Percentiles rank a stretch among this genome's conserved stretches.
phyloP scores from a whole-genome alignment of 2,113 vertebrate genomes.

The Uropsilus gracilis region DNA sequence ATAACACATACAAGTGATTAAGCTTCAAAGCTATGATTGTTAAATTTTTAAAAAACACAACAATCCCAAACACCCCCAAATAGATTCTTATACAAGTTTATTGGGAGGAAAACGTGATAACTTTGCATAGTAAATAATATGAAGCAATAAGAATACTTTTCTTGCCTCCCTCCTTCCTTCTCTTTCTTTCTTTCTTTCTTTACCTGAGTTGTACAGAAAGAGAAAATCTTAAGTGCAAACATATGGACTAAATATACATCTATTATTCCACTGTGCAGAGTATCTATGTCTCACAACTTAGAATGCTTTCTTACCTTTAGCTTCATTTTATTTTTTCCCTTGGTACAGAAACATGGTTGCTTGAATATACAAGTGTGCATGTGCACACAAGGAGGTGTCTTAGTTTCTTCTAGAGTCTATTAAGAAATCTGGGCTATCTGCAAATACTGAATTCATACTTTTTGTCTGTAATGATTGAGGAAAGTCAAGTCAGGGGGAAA shows the following conservation, averaged over 20 bases:
- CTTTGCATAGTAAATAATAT: constrained; percentile 40
- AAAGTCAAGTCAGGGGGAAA: constrained; percentile 69
- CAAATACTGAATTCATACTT: constrained; percentile 71
- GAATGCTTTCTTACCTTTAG: background rate
- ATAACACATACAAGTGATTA: constrained; percentile 79
- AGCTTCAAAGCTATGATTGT: constrained; percentile 75
- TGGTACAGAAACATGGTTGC: background rate
- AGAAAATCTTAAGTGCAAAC: background rate
- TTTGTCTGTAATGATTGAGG: constrained; percentile 56
- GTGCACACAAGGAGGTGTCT: background rate
- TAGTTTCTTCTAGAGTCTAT: constrained; percentile 12
- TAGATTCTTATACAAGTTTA: constrained; percentile 48
- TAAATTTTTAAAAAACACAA: constrained; percentile 77
- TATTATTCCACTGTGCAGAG: background rate
- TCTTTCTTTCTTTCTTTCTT: background rate
- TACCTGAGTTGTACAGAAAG: background rate
- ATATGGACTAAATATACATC: background rate
- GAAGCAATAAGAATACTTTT: background rate
- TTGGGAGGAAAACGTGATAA: background rate
- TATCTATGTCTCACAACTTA: background rate
- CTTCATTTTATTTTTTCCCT: constrained; percentile 43
- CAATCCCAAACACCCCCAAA: constrained; percentile 64
- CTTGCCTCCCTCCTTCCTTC: background rate
- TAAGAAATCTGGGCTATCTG: constrained; percentile 45
- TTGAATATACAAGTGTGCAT: background rate